Evolutionary conservation across 2,113 vertebrate genomes (phyloP), one percentile per base, ranked within the genome.

Genomic region (Ameiurus melas): DNA sequence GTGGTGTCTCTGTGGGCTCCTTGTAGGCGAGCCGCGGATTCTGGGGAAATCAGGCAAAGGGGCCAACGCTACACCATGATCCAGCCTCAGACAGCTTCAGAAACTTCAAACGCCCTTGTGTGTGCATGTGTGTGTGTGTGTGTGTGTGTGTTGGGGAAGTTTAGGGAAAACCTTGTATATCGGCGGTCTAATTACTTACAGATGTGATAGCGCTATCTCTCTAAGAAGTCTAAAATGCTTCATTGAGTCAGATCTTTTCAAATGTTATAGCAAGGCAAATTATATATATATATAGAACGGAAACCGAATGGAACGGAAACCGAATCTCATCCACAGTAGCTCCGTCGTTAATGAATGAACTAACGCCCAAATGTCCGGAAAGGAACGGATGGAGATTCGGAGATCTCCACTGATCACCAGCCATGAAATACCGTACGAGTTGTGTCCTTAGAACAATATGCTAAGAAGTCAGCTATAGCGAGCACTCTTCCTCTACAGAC

Each of bases 31-130:
- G 89, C 87, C 87, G 79, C 87, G 68, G 87, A 85, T 88, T 91
- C 87, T 87, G 81, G 83, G 70, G 82, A 84, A 87, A 83, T 82
- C 55, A 87, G 85, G 64, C 85, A 83, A 86, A 82, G 73, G 82
- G 60, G 33, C 87, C 84, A 85, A 55, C 30, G 64, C 84, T 30
- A 73, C 58, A 86, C 89, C 80, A 71, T 89, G 86, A 85, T 78
- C 84, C 68, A 77, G 85, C 87, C 83, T 88, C 86, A 91, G 86
- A 91, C 86, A 22, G 86, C 87, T 88, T 91, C 89, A 89, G 85
- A 73, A 90, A 84, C 83, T 81, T 81, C 78, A 81, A 81, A 81
- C n/a, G n/a, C 81, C 66, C 53, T 47, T 33, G 66, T 81, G 85
- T 87, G 85, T 64, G 30, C 43, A 51, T 55, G 51, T 79, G 77